phyloP scores from a whole-genome alignment of 2,888 invertebrate species.

The Erynnis tages region DNA sequence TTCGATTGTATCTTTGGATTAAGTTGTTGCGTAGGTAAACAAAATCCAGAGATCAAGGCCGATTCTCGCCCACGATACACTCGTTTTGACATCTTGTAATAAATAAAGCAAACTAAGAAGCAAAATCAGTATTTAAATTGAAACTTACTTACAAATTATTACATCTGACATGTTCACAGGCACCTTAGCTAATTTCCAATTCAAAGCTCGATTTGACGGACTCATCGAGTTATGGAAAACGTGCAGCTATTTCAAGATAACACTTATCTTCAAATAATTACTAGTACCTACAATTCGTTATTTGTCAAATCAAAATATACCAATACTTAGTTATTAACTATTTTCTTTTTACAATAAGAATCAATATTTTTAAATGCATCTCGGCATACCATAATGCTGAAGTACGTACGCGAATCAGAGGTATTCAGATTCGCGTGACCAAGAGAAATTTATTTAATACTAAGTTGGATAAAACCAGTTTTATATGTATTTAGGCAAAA shows the following conservation, averaged over 20 bases:
- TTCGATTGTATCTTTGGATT: slow-evolving; percentile 1
- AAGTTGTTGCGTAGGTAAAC: slow-evolving; percentile 27
- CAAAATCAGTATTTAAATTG: too few relatives aligned
- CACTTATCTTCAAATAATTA: too few relatives aligned
- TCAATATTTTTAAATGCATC: too few relatives aligned
- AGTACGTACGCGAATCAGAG: too few relatives aligned
- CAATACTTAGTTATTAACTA: neutral
- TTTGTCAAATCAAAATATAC: too few relatives aligned
- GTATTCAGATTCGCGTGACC: slow-evolving; percentile 1
- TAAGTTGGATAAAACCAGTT: neutral
- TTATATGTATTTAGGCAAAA: neutral
- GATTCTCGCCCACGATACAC: slow-evolving; percentile 48
- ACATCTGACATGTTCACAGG: neutral
- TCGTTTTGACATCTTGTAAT: slow-evolving; percentile 59
- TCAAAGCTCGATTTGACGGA: neutral
- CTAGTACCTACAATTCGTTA: too few relatives aligned
- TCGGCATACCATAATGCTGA: too few relatives aligned
- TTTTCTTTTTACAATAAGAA: too few relatives aligned
- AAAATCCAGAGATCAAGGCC: slow-evolving; percentile 54
- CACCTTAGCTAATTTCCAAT: too few relatives aligned
- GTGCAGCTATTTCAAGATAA: neutral
- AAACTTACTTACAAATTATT: neutral
- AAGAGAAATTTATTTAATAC: slow-evolving; percentile 6
- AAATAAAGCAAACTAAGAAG: too few relatives aligned
- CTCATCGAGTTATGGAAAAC: too few relatives aligned